These are phyloP conservation scores for Drosophila formosana DNA, from an alignment of 2,888 invertebrate species.

Conservation along the genomic window DNA sequence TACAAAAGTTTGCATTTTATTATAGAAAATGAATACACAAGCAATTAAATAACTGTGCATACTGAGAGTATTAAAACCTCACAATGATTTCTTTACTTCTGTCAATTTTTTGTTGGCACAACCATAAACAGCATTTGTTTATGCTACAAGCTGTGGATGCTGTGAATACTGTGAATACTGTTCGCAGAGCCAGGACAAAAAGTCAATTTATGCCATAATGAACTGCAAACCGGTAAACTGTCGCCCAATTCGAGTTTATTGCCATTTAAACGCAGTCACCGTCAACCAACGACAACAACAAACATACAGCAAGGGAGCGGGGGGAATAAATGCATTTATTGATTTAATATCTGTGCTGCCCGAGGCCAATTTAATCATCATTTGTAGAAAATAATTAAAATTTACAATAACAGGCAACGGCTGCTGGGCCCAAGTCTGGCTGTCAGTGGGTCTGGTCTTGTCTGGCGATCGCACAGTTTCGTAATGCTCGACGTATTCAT, in stretches of 20 bases:
- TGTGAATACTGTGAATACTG: background rate
- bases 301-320: conserved; percentile 6
- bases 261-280: conserved; percentile 65
- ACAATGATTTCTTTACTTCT: conserved; percentile 5
- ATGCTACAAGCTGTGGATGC: conserved; percentile 36
- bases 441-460: conserved; percentile 7
- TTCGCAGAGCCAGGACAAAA: conserved; percentile 49
- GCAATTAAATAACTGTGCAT: background rate
- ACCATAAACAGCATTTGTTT: conserved; percentile 52
- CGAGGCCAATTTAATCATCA: conserved; percentile 80
- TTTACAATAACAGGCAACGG: conserved; percentile 64
- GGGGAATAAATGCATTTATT: conserved; percentile 55
- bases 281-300: conserved; percentile 15
- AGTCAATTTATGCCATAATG: conserved; percentile 77
- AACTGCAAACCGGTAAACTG: conserved; percentile 80
- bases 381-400: conserved; percentile 82
- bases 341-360: conserved; percentile 76
- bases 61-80: conserved; percentile 7
- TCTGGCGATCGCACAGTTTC: conserved; percentile 20
- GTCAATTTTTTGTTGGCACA: conserved; percentile 2
- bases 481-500: conserved; percentile 32
- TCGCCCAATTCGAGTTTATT: conserved; percentile 63
- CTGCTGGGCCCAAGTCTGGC: conserved; percentile 4
- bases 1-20: too few relatives aligned
- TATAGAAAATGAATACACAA: too few relatives aligned